Evolutionary conservation across 2,888 invertebrate genomes (phyloP).

Genomic region (Chouioia cunea): DNA sequence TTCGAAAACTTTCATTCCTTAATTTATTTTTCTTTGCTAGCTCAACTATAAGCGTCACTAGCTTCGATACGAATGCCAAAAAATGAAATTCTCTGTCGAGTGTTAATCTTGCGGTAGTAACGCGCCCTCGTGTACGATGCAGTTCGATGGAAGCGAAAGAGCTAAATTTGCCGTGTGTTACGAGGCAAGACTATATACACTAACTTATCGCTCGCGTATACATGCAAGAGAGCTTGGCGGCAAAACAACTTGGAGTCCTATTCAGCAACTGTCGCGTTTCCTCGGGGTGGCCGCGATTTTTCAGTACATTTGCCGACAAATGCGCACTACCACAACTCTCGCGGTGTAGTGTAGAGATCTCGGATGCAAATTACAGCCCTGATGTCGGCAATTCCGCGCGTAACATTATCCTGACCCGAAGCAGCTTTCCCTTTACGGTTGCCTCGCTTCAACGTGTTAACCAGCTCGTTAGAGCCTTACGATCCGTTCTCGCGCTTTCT

Average conservation of each 20-base stretch:
- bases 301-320: slow-evolving; percentile 59
- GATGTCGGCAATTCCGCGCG: slow-evolving; percentile 49
- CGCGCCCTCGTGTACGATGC: no score
- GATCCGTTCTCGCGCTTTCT: slow-evolving; percentile 9
- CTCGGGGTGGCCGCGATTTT: slow-evolving; percentile 55
- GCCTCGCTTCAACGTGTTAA: slow-evolving; percentile 36
- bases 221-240: no score
- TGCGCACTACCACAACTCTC: slow-evolving; percentile 39
- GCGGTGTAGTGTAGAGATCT: slow-evolving; percentile 34
- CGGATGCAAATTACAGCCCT: slow-evolving; percentile 52
- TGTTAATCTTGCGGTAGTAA: no score
- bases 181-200: slow-evolving; percentile 3
- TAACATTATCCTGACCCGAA: slow-evolving; percentile 47
- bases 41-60: no score
- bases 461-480: slow-evolving; percentile 47
- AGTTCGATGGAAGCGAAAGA: background rate
- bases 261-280: slow-evolving; percentile 29
- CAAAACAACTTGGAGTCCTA: background rate
- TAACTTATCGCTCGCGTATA: slow-evolving; percentile 33
- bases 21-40: no score
- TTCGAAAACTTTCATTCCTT: no score
- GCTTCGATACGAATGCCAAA: no score
- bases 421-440: slow-evolving; percentile 21
- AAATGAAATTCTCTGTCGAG: no score
- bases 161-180: background rate